Base-by-base conservation (phyloP, 2,113 vertebrate genomes). In the Fukomys damarensis region DNA sequence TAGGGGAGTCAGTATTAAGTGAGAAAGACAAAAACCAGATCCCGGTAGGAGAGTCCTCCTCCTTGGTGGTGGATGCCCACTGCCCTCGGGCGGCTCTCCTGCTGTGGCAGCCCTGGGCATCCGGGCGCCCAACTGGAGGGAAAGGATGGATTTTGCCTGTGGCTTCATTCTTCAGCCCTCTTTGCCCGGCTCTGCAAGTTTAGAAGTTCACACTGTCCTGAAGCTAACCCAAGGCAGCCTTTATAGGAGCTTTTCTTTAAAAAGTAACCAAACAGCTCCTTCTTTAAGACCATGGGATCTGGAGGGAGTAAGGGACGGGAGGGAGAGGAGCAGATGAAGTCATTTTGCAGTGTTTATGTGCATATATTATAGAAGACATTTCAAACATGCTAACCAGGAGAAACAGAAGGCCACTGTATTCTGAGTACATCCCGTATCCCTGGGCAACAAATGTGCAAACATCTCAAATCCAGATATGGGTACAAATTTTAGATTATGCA, bases 301-400 rank as follows among this genome's bases (percentile, higher is more conserved):
- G 66, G 56, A 76, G 61, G 59, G 72, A 97, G 86, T 35, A 72
- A 3, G 76, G 43, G 41, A 19, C 32, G 46, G 26, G 86, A 77
- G 14, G 58, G 80, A 86, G 63, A 86, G 58, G 43, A 87, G 76
- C 0, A 17, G 59, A 85, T 92, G 86, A 93, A 86, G 66, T 95
- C 77, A 94, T 91, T 86, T 91, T 59, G 91, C 10, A 46, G 3
- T 83, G 91, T 76, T 94, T 86, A 91, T 94, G 76, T 97, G 97
- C 96, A 96, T 96, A 46, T 59, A 92, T 96, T 93, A 94, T 20
- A 86, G 76, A 41, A 93, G 94, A 91, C 89, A 97, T 97, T 93
- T 91, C 79, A 93, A 83, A 88, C 70, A 84, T 32, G 86, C 32
- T 89, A 74, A 84, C 49, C 91, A 56, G 1, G 32, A 54, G 87